A percentile compares a stretch with the other conserved stretches of the same genome.
phyloP scores from a whole-genome alignment of 2,797 vertebrate species.

The Discoglossus pictus region DNA sequence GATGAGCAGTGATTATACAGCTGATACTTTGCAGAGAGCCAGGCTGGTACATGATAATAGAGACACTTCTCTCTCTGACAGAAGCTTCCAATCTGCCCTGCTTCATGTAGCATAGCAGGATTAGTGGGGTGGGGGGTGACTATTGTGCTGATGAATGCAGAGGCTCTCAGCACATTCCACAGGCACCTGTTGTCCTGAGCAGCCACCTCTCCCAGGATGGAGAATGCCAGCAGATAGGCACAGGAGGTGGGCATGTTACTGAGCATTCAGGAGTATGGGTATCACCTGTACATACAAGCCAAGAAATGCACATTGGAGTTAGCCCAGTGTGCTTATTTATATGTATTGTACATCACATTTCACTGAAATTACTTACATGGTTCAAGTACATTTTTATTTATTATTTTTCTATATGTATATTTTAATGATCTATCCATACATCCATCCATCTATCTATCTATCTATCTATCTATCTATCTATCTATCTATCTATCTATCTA shows the following conservation, averaged over 20 bases:
- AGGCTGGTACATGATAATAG: constrained; percentile 42
- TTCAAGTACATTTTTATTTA: too few species aligned
- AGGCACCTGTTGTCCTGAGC: constrained; percentile 45
- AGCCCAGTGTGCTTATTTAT: too few species aligned
- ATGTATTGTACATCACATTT: too few species aligned
- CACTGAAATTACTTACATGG: too few species aligned
- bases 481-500: too few species aligned
- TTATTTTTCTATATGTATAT: too few species aligned
- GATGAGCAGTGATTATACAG: constrained; percentile 28
- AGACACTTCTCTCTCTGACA: constrained; percentile 34
- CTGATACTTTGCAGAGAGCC: constrained; percentile 36
- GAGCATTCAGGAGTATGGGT: too few species aligned
- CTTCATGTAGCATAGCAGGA: constrained; percentile 12
- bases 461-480: too few species aligned
- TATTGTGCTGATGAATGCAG: constrained; percentile 28
- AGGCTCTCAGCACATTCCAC: constrained; percentile 37
- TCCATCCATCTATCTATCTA: too few species aligned
- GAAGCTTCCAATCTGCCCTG: background rate
- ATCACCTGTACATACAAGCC: too few species aligned
- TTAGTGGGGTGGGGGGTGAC: constrained; percentile 10
- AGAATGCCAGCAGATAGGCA: constrained; percentile 2
- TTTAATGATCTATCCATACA: too few species aligned
- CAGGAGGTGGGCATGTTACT: background rate
- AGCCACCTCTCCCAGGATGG: constrained; percentile 4
- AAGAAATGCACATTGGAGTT: too few species aligned